Conservation (phyloP, 1,140 invertebrate genomes). For the Hypothenemus hampei region DNA sequence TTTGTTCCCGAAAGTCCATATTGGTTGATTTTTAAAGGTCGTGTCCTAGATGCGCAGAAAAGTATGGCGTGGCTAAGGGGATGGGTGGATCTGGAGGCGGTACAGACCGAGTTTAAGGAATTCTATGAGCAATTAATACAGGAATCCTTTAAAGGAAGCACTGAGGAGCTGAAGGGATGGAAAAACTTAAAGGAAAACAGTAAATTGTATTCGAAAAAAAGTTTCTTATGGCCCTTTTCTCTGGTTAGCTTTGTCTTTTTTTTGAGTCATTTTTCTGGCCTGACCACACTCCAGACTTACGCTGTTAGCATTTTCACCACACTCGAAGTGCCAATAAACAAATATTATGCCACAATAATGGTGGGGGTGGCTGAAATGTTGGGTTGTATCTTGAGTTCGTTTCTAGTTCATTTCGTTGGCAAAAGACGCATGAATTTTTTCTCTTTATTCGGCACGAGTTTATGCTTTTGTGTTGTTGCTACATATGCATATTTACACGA, state of each 20-base stretch:
- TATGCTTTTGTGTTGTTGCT: slow-evolving; percentile 58
- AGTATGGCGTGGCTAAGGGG: slow-evolving; percentile 62
- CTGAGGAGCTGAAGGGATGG: background rate
- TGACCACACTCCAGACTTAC: slow-evolving; percentile 64
- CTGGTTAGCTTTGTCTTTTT: slow-evolving; percentile 63
- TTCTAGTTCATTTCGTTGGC: slow-evolving; percentile 63
- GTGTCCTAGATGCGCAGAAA: slow-evolving; percentile 54
- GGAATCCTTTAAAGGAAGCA: no score
- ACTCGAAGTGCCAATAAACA: slow-evolving; percentile 66
- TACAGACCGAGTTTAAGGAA: slow-evolving; percentile 54
- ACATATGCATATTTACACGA: slow-evolving; percentile 50
- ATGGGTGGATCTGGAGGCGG: slow-evolving; percentile 52
- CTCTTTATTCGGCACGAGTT: slow-evolving; percentile 57
- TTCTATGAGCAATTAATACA: slow-evolving; percentile 36
- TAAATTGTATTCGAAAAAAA: slow-evolving; percentile 45
- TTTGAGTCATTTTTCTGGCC: slow-evolving; percentile 65
- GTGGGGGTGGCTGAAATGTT: slow-evolving; percentile 65
- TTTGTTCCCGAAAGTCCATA: slow-evolving; percentile 73
- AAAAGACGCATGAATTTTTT: slow-evolving; percentile 62
- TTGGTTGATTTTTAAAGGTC: slow-evolving; percentile 63
- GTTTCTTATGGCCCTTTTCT: slow-evolving; percentile 60
- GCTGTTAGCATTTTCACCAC: slow-evolving; percentile 66
- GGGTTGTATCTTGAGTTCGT: slow-evolving; percentile 59
- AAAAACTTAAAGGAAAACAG: background rate
- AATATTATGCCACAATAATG: slow-evolving; percentile 66